Conservation (phyloP, 2,113 vertebrate genomes). For the Columba janthina region DNA sequence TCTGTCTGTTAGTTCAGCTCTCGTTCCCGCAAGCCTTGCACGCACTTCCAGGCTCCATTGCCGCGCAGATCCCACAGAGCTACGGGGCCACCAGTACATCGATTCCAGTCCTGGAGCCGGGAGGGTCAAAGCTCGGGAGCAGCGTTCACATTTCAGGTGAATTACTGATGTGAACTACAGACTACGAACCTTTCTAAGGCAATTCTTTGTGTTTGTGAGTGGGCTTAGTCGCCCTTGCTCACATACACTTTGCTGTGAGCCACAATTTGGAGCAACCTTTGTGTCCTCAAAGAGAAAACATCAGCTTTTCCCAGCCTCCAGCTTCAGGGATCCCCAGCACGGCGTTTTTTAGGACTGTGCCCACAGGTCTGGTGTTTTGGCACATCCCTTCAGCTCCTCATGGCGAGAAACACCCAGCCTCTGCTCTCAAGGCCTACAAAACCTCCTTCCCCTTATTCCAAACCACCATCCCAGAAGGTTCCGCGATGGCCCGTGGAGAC, state of each 20-base stretch:
- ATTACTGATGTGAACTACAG: not conserved
- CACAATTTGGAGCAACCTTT: not conserved
- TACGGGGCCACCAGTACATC: not conserved
- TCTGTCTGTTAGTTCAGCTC: not conserved
- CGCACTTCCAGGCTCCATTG: not conserved
- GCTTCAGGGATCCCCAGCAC: not conserved
- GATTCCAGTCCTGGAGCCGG: not conserved
- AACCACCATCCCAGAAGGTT: not conserved
- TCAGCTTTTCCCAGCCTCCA: not conserved
- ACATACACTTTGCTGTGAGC: not conserved
- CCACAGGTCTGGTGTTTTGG: not conserved
- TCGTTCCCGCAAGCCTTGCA: not conserved
- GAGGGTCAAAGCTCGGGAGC: not conserved
- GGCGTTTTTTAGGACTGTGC: not conserved
- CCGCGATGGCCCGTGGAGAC: rapidly evolving
- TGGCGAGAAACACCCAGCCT: not conserved
- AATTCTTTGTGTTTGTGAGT: not conserved
- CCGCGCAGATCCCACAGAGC: not conserved
- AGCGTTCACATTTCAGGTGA: not conserved
- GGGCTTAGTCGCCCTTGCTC: not conserved
- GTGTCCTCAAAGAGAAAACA: not conserved
- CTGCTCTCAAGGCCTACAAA: not conserved
- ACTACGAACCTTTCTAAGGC: not conserved
- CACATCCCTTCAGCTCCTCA: not conserved
- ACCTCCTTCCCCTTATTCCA: not conserved